Evolutionary conservation across 2,113 vertebrate species (phyloP).

Genomic region (Polyodon spathula): DNA sequence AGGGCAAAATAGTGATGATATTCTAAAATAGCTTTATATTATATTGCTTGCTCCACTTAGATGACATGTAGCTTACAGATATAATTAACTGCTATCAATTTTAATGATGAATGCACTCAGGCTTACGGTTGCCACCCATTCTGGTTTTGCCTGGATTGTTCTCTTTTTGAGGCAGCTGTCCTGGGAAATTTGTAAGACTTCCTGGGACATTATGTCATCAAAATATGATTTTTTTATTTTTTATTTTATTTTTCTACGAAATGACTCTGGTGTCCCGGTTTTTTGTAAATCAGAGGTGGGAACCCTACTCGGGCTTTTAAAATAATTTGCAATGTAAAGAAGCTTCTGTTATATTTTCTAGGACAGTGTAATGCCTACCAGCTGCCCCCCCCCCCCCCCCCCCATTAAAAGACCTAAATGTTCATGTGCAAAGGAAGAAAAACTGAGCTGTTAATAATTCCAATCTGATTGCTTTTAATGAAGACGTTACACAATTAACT

Average conservation of each 20-base stretch:
- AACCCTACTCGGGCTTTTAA: no score
- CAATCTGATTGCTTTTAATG: constrained; percentile 1
- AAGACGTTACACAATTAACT: constrained; percentile 5
- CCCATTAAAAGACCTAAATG: constrained; percentile 23
- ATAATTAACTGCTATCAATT: constrained; percentile 54
- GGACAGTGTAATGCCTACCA: constrained; percentile 6
- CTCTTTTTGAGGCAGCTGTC: no score
- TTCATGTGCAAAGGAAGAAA: constrained; percentile 9
- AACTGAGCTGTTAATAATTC: constrained; percentile 16
- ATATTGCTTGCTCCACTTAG: constrained; percentile 42
- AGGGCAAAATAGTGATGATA: constrained; percentile 48
- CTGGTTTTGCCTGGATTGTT: no score
- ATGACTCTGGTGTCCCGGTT: no score
- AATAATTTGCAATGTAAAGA: constrained; percentile 23
- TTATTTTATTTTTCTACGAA: no score
- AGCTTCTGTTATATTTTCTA: not conserved
- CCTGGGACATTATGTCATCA: no score
- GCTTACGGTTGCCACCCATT: no score
- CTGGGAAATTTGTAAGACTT: no score
- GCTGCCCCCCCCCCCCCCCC: constrained; percentile 13
- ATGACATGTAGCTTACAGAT: constrained; percentile 48
- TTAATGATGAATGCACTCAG: constrained; percentile 36
- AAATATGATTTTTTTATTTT: no score
- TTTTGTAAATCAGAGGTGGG: no score
- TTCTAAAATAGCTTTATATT: constrained; percentile 47